Evolutionary conservation across 2,797 vertebrate genomes (phyloP).

Genomic region (Columba guinea): DNA sequence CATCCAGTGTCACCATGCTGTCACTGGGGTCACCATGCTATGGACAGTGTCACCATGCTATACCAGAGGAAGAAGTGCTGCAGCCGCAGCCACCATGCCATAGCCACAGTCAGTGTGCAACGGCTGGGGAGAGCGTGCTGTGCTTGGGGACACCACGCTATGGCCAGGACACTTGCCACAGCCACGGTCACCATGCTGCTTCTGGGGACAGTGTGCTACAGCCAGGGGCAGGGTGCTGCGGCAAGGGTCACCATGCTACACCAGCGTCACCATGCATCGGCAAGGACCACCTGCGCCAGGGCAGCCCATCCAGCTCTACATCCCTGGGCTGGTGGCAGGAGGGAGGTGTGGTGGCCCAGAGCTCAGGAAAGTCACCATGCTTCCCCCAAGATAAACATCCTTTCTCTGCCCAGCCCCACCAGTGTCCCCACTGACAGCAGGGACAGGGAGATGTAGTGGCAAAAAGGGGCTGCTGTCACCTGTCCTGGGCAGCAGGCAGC

Average conservation of each 20-base stretch:
- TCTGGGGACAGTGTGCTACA: rapidly evolving
- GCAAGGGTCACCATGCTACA: background rate
- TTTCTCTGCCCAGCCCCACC: rapidly evolving
- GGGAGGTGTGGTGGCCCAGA: rapidly evolving
- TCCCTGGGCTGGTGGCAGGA: background rate
- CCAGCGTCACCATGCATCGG: rapidly evolving
- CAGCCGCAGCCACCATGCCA: background rate
- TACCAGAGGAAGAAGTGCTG: too few species aligned
- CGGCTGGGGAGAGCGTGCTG: background rate
- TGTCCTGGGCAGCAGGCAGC: background rate
- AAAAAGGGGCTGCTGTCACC: background rate
- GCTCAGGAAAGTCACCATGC: rapidly evolving
- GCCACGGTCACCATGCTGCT: rapidly evolving
- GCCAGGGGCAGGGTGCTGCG: background rate
- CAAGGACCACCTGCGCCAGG: background rate
- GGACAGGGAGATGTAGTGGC: background rate
- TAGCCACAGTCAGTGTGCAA: too few species aligned
- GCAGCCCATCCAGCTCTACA: rapidly evolving
- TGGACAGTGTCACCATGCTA: too few species aligned
- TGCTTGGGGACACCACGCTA: too few species aligned
- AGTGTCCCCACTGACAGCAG: background rate
- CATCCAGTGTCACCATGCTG: background rate
- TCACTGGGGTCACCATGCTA: rapidly evolving
- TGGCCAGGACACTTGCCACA: rapidly evolving
- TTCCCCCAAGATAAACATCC: background rate